A percentile compares a stretch with the other conserved stretches of the same genome.
Conservation (phyloP, 1,140 invertebrate genomes). For the Tetraneura akinire region DNA sequence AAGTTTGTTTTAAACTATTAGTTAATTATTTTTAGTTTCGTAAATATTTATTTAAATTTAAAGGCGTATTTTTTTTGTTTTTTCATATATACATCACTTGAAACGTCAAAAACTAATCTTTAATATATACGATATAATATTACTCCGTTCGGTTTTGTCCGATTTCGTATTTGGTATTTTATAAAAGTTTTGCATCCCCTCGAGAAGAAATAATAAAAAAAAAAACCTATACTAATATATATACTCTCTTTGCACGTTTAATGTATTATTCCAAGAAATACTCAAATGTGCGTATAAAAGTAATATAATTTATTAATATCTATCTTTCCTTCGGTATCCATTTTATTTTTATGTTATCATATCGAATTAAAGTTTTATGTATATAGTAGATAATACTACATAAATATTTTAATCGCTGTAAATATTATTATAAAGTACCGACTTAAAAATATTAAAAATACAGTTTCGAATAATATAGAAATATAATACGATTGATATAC, state of each 20-base stretch:
- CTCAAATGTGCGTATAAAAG: slow-evolving; percentile 3
- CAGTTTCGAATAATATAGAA: no score
- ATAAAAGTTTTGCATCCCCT: slow-evolving; percentile 33
- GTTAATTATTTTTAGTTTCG: no score
- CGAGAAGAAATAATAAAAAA: slow-evolving; percentile 26
- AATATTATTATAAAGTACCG: no score
- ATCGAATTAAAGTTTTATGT: slow-evolving; percentile 18
- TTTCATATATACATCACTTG: no score
- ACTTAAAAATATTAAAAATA: no score
- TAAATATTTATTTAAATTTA: no score
- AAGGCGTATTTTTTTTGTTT: no score
- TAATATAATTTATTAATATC: slow-evolving; percentile 33
- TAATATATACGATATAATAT: no score
- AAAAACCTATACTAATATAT: no score
- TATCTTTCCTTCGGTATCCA: neutral
- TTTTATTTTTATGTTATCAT: slow-evolving; percentile 17
- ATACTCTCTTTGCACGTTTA: slow-evolving; percentile 1
- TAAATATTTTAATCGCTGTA: no score
- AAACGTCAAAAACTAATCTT: slow-evolving; percentile 3
- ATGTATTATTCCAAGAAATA: slow-evolving; percentile 26
- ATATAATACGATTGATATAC: no score
- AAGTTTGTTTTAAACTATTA: no score
- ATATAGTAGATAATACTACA: neutral
- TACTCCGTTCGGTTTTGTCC: neutral
- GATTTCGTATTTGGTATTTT: slow-evolving; percentile 17